Evolutionary conservation across 2,113 vertebrate genomes (phyloP).

Genomic region (Holacanthus passer): DNA sequence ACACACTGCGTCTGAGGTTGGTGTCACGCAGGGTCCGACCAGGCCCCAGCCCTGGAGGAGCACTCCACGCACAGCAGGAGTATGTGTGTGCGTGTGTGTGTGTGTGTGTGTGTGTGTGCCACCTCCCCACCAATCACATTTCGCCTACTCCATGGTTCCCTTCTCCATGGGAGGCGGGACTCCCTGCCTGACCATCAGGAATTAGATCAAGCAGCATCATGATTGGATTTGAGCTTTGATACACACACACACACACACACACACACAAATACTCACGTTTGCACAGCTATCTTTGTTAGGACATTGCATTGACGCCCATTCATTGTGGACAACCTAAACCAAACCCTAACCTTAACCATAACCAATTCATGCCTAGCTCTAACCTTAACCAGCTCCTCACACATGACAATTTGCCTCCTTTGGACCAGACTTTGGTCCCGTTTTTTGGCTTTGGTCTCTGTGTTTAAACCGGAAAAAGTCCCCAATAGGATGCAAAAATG

Average conservation of each 20-base stretch:
- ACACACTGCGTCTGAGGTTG: constrained; percentile 21
- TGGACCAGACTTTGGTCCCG: too few relatives aligned
- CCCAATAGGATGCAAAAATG: too few relatives aligned
- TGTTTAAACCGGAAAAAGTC: too few relatives aligned
- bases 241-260: constrained; percentile 22
- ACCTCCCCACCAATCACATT: constrained; percentile 48
- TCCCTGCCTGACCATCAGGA: constrained; percentile 53
- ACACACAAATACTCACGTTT: constrained; percentile 17
- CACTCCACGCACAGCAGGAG: background rate
- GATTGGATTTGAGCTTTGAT: constrained; percentile 60
- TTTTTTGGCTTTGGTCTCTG: too few relatives aligned
- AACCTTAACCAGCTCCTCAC: too few relatives aligned
- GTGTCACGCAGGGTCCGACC: constrained; percentile 10
- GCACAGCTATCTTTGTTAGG: too few relatives aligned
- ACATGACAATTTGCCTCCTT: too few relatives aligned
- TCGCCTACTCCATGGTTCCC: constrained; percentile 18
- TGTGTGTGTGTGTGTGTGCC: constrained; percentile 6
- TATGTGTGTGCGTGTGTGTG: constrained; percentile 20
- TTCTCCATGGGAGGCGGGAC: constrained; percentile 37
- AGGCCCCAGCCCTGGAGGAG: constrained; percentile 8
- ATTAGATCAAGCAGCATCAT: constrained; percentile 64
- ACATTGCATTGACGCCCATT: too few relatives aligned
- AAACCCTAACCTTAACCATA: too few relatives aligned
- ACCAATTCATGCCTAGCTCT: too few relatives aligned
- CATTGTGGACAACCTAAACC: too few relatives aligned